Evolutionary conservation across 2,888 invertebrate species (phyloP).

Genomic region (Ischnus inquisitorius): DNA sequence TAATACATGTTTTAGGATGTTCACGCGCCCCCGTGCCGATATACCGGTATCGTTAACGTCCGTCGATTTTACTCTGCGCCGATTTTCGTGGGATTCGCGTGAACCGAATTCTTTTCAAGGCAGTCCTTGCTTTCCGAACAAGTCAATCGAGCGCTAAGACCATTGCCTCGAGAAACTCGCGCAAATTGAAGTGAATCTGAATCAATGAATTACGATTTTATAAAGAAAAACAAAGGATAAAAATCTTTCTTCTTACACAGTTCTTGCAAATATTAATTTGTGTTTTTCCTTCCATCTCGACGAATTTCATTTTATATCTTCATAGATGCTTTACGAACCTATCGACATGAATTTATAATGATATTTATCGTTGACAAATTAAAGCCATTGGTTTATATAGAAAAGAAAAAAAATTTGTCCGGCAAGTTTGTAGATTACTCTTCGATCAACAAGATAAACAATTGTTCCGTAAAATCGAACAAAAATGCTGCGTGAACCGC

Average conservation of each 20-base stretch:
- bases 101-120: conserved; percentile 59
- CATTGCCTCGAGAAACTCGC: too few relatives aligned
- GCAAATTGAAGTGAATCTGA: too few relatives aligned
- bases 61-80: conserved; percentile 42
- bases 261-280: too few relatives aligned
- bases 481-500: too few relatives aligned
- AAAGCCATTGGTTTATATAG: background rate
- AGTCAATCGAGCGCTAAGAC: background rate
- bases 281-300: too few relatives aligned
- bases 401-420: background rate
- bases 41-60: conserved; percentile 41
- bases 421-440: too few relatives aligned
- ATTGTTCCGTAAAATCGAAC: too few relatives aligned
- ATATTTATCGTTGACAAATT: background rate
- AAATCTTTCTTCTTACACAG: too few relatives aligned
- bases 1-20: conserved; percentile 56
- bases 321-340: conserved; percentile 37
- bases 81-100: conserved; percentile 20
- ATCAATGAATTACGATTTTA: too few relatives aligned
- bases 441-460: too few relatives aligned
- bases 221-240: too few relatives aligned
- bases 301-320: background rate
- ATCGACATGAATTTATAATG: background rate
- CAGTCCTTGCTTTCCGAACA: conserved; percentile 1
- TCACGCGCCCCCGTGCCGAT: conserved; percentile 46